Evolutionary conservation across 1,140 invertebrate genomes (phyloP), one percentile per base, ranked within the genome.

Genomic region (Oreohelix idahoensis): DNA sequence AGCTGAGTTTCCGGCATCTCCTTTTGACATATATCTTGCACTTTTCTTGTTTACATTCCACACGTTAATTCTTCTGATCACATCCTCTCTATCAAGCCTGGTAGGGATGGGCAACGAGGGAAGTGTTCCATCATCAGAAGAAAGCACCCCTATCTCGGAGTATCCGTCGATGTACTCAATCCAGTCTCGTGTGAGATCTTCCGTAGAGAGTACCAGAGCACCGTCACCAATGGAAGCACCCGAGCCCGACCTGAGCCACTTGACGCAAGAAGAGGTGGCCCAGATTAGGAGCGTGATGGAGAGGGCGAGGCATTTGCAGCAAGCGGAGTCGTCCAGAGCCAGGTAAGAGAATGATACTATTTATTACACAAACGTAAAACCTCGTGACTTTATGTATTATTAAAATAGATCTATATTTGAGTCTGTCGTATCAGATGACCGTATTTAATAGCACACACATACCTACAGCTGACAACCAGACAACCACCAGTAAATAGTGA

Each of bases 271-370:
- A 84, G 94, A 95, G 87, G 91, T 94, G 77, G 92, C 93, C 58
- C 92, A 94, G 87, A 95, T 95, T 69, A 93, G 94, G 71, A 94
- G 93, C 83, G 94, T 95, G n/a, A 95, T 95, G 93, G 94, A 94
- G 63, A 93, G 94, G 87, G 94, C 94, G 36, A 93, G 94, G 88
- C 92, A 93, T 80, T 87, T 91, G 78, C 89, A 94, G 86, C 91
- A 94, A 71, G 91, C 91, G 74, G 91, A 92, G 70, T 86, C 91
- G 39, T 79, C 75, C 32, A 70, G 88, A 71, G 87, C 87, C 51
- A 89, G 89, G 90, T 91, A 45, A 45, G n/a, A n/a, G n/a, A n/a
- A n/a, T n/a, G n/a, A n/a, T n/a, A n/a, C n/a, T n/a, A n/a, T n/a
- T n/a, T n/a, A n/a, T n/a, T n/a, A n/a, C n/a, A n/a, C n/a, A n/a